Evolutionary conservation across 2,113 vertebrate genomes (phyloP).

Genomic region (Hypocryptadius cinnamomeus): DNA sequence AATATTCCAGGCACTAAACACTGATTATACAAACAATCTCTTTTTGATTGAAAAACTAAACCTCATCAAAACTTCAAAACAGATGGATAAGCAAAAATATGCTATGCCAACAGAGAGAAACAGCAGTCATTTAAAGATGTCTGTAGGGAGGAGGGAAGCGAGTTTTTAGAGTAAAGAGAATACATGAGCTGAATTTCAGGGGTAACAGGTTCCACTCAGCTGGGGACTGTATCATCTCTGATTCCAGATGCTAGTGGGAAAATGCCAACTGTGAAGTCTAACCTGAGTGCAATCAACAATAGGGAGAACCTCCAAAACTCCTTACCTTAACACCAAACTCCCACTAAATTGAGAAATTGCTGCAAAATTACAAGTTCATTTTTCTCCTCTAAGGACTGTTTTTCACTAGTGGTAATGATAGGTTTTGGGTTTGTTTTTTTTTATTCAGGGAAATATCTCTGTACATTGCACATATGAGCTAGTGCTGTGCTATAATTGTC

Average conservation of each 20-base stretch:
- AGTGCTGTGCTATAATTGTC: conserved; percentile 33
- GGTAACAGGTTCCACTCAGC: conserved; percentile 10
- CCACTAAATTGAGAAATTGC: neutral
- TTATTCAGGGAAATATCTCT: neutral
- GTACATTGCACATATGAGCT: conserved; percentile 40
- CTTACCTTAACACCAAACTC: neutral
- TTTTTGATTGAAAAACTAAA: conserved; percentile 42
- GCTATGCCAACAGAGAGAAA: conserved; percentile 45
- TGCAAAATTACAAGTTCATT: conserved; percentile 1
- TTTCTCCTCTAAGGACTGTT: conserved; percentile 6
- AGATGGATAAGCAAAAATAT: conserved; percentile 53
- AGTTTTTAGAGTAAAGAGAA: neutral
- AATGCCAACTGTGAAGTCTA: neutral
- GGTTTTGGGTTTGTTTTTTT: neutral
- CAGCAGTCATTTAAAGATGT: conserved; percentile 18
- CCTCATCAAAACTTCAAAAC: conserved; percentile 54
- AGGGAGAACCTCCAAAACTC: neutral
- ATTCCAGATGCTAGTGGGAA: neutral
- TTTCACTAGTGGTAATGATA: neutral
- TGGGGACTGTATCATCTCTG: neutral
- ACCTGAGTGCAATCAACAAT: neutral
- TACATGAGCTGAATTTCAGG: conserved; percentile 34
- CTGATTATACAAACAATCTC: conserved; percentile 34
- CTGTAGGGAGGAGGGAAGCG: neutral
- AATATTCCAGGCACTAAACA: conserved; percentile 22